Base-by-base conservation (phyloP, 1,140 invertebrate species). In the Tetragnatha versicolor region DNA sequence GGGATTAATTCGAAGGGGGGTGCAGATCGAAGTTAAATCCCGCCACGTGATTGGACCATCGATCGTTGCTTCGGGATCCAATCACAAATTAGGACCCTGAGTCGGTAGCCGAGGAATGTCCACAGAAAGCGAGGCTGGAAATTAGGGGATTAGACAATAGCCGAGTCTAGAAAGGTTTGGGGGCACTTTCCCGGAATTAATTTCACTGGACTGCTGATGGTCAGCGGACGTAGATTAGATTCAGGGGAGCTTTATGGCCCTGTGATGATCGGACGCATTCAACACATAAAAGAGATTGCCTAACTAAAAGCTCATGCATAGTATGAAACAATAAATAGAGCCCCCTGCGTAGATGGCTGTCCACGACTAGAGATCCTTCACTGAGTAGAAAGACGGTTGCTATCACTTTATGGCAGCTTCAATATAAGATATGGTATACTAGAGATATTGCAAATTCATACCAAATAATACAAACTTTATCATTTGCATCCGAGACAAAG, bases 1-100 rank as follows among this genome's bases (percentile, higher is more conserved):
- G 7, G 73, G 73, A 77, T 77, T 77, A 65, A 77, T 77, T 77
- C 61, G 60, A 77, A 77, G 42, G 47, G 37, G 73, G 45, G 33
- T 37, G 25, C 45, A 53, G 73, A 77, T 77, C 73, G 73, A 77
- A 77, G 61, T 77, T 47, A 55, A 55, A 51, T 63, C 58, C 27
- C 25, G 72, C 55, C 47, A 63, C 61, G 73, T 53, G 60, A 77
- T 77, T 77, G 73, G 73, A 14, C 39, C 60, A 77, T 77, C 73
- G 60, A 65, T 47, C 60, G 61, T 55, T 66, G 31, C 73, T 33
- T 63, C 53, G 39, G 29, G 47, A 66, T 65, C 73, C 73, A 77
- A 77, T 77, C 73, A 53, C 73, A 66, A 77, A 77, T 77, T 77
- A 66, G 39, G 27, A 3, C 29, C 33, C 47, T 65, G n/a, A 22